Base-by-base conservation (phyloP, 2,113 vertebrate species). In the Ornithorhynchus anatinus region DNA sequence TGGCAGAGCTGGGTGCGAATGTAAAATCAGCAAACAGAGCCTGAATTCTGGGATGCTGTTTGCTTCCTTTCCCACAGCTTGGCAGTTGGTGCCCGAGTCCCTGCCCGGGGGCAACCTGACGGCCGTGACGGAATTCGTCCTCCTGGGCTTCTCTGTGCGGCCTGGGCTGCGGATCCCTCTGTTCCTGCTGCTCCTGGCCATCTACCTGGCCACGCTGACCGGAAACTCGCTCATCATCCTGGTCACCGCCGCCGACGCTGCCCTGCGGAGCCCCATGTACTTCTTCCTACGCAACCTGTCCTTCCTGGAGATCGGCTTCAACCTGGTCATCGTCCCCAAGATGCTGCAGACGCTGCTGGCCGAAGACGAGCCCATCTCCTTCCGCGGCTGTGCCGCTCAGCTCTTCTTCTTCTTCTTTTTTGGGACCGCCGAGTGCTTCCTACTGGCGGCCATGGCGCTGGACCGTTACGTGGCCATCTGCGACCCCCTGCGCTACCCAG, bases 401-500 rank as follows among this genome's bases (percentile, higher is more conserved):
- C 76, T 73, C 44, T 77, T 73, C 36, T 77, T 80, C 58, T 69
- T 53, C 19, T 73, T 83, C 57, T 84, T 73, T 32, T 80, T 80
- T 16, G 77, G 72, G 10, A 64, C 66, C 13, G 27, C 36, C 1
- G 77, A 84, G 16, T 80, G 81, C 27, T 76, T 58, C 22, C 59
- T 80, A 8, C 58, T 84, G 23, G 69, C 69, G 22, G 50, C 63
- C 31, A 80, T 80, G 81, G 76, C 81, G 4, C 80, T 79, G 31
- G 77, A 83, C 56, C 64, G 64, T 32, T 80, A 76, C 19, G 51
- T 77, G 11, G 81, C 77, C 44, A 83, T 83, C 60, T 83, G 81
- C 51, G 69, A 75, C 35, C 77, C 81, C 27, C 58, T 83, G 20
- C 63, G 62, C 3, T 83, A 83, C 31, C 42, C 53, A 17, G 32